Conservation (phyloP, 2,888 invertebrate genomes). For the Hyposoter didymator region DNA sequence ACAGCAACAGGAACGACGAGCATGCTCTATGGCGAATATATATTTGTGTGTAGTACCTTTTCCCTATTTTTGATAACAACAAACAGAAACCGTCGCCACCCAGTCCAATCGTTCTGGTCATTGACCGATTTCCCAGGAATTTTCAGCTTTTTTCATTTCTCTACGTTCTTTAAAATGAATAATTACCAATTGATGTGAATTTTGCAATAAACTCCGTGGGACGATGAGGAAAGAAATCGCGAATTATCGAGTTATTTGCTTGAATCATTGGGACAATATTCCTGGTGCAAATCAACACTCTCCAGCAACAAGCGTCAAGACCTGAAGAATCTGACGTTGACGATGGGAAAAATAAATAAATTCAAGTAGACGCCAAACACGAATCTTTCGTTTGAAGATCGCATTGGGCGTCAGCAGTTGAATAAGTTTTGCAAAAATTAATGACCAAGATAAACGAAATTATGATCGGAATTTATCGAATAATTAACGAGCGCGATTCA, state of each 20-base stretch:
- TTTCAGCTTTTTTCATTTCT: background rate
- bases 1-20: conserved; percentile 63
- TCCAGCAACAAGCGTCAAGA: background rate
- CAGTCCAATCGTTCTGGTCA: conserved; percentile 24
- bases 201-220: no score
- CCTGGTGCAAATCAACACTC: background rate
- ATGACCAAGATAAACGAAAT: background rate
- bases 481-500: background rate
- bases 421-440: background rate
- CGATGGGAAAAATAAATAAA: background rate
- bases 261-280: background rate
- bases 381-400: background rate
- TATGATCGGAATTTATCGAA: background rate
- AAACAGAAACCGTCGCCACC: conserved; percentile 39
- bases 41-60: conserved; percentile 27
- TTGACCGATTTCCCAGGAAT: conserved; percentile 27
- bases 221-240: background rate
- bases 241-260: background rate
- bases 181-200: background rate
- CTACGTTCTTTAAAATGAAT: background rate
- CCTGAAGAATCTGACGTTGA: background rate
- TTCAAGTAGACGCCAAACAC: background rate
- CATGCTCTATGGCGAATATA: conserved; percentile 19
- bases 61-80: conserved; percentile 65
- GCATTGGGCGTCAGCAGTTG: background rate